Evolutionary conservation across 2,113 vertebrate genomes (phyloP).

Genomic region (Oncorhynchus keta): DNA sequence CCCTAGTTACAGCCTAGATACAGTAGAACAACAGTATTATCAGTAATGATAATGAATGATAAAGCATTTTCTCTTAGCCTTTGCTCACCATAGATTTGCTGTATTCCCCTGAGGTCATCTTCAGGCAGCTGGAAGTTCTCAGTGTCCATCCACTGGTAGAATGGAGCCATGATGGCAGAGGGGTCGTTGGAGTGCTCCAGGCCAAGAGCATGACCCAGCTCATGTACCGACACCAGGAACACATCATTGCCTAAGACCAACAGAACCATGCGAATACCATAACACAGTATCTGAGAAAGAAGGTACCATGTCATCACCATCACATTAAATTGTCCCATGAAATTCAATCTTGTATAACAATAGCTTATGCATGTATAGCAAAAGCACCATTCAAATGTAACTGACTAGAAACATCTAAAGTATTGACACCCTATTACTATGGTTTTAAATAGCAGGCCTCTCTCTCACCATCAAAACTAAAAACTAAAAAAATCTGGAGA

Average conservation of each 20-base stretch:
- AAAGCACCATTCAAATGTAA: background rate
- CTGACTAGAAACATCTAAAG: background rate
- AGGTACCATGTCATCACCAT: conserved; percentile 1
- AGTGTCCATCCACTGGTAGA: conserved; percentile 95
- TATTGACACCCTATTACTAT: too few relatives aligned
- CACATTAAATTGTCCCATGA: background rate
- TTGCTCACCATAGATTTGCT: conserved; percentile 82
- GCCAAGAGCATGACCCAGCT: conserved; percentile 87
- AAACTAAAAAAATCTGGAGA: too few relatives aligned
- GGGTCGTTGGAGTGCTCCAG: conserved; percentile 89
- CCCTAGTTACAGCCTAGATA: background rate
- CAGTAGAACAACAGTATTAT: background rate
- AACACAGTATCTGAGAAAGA: too few relatives aligned
- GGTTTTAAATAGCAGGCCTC: background rate
- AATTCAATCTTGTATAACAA: too few relatives aligned
- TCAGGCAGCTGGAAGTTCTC: conserved; percentile 85
- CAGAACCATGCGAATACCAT: background rate
- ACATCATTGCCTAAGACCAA: conserved; percentile 81
- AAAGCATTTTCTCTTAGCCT: background rate
- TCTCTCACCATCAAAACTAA: conserved; percentile 1
- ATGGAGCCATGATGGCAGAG: conserved; percentile 91
- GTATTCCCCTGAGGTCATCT: conserved; percentile 84
- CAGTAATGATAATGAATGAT: background rate
- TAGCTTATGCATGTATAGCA: too few relatives aligned
- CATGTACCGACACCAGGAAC: conserved; percentile 88